Evolutionary conservation across 2,888 invertebrate genomes (phyloP).

Genomic region (Slavum lentiscoides): DNA sequence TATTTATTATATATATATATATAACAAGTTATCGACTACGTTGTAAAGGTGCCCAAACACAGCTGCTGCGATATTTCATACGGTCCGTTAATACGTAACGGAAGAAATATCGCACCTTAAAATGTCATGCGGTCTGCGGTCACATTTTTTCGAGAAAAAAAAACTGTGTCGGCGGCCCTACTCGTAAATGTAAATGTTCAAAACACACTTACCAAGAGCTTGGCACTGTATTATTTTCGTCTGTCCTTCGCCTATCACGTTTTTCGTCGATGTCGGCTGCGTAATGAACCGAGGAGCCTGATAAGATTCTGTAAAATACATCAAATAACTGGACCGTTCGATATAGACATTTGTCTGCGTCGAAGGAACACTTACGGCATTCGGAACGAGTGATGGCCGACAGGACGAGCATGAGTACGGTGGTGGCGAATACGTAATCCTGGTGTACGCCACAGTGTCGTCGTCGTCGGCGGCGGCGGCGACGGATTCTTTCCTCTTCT

Average conservation of each 20-base stretch:
- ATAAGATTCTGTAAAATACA: constrained; percentile 64
- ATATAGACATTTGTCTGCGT: background rate
- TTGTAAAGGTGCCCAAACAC: too few species aligned
- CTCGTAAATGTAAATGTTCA: background rate
- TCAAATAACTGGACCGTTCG: constrained; percentile 52
- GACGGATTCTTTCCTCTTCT: constrained; percentile 36
- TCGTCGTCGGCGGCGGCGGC: background rate
- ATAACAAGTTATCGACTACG: too few species aligned
- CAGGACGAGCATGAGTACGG: background rate
- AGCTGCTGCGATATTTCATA: too few species aligned
- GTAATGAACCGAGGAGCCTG: constrained; percentile 87
- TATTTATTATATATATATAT: too few species aligned
- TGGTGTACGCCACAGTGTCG: background rate
- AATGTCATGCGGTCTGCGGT: too few species aligned
- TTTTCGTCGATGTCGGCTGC: constrained; percentile 82
- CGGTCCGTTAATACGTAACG: too few species aligned
- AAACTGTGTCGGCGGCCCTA: too few species aligned
- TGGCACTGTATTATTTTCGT: constrained; percentile 92
- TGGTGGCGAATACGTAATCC: background rate
- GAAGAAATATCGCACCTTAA: too few species aligned
- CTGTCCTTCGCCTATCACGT: constrained; percentile 83
- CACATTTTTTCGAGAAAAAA: too few species aligned
- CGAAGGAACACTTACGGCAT: constrained; percentile 29
- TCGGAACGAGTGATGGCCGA: background rate
- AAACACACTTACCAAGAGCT: constrained; percentile 73